phyloP scores from a whole-genome alignment of 2,797 vertebrate genomes.

The Orestias chungarensis region DNA sequence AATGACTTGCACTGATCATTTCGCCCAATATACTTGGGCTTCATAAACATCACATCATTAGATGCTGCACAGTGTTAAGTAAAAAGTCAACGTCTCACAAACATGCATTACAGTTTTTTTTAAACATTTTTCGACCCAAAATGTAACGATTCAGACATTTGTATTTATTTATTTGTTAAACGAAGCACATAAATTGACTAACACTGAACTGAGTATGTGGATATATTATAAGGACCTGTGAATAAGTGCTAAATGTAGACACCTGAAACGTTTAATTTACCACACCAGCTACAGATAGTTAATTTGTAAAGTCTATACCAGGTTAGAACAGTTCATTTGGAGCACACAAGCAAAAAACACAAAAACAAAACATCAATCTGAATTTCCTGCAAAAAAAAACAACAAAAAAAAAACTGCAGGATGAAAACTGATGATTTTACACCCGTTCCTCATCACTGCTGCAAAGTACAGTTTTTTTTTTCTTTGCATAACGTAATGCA shows the following conservation, averaged over 20 bases:
- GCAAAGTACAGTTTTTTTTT: slow-evolving; percentile 35
- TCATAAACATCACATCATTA: slow-evolving; percentile 43
- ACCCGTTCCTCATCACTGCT: slow-evolving; percentile 25
- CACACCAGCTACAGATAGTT: slow-evolving; percentile 45
- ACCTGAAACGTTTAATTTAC: slow-evolving; percentile 40
- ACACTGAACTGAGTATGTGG: slow-evolving; percentile 38
- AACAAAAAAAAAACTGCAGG: no score
- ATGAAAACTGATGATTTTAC: slow-evolving; percentile 39
- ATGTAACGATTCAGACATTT: slow-evolving; percentile 24
- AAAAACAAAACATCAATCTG: slow-evolving; percentile 50
- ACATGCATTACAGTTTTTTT: slow-evolving; percentile 65
- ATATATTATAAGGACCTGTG: slow-evolving; percentile 40
- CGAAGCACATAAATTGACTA: slow-evolving; percentile 48
- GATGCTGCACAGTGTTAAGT: slow-evolving; percentile 39
- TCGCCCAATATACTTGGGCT: slow-evolving; percentile 26
- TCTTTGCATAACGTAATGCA: slow-evolving; percentile 29
- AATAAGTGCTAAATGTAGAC: slow-evolving; percentile 34
- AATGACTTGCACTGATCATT: slow-evolving; percentile 33
- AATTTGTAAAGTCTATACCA: slow-evolving; percentile 43
- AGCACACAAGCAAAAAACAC: slow-evolving; percentile 27
- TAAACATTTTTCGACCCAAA: slow-evolving; percentile 48
- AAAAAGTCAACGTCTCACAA: slow-evolving; percentile 38
- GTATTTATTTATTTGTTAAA: slow-evolving; percentile 12
- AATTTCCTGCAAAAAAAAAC: slow-evolving; percentile 45
- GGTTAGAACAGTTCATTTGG: slow-evolving; percentile 45